Percentiles rank a stretch among this genome's conserved stretches.
Evolutionary conservation across 2,797 vertebrate genomes (phyloP).

Genomic region (Typhlichthys subterraneus): DNA sequence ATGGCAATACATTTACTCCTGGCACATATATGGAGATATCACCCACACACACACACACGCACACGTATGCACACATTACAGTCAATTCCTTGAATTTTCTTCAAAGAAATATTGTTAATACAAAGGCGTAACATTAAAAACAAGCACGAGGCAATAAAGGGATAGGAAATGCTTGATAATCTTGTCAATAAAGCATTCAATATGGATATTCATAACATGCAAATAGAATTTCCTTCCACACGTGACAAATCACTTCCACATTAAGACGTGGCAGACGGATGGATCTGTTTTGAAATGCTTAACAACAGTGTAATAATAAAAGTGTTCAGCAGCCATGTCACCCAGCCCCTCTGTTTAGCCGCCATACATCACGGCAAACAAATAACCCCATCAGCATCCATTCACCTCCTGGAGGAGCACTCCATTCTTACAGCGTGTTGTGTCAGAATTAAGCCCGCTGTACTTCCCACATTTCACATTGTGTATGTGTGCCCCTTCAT

Average conservation of each 20-base stretch:
- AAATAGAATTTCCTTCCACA: constrained; percentile 39
- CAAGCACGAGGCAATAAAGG: neutral
- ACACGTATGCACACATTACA: constrained; percentile 5
- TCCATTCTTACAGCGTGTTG: constrained; percentile 57
- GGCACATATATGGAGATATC: constrained; percentile 10
- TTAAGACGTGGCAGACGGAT: constrained; percentile 58
- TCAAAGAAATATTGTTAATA: neutral
- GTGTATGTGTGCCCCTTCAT: constrained; percentile 58
- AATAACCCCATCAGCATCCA: constrained; percentile 71
- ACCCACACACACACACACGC: neutral
- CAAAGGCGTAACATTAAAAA: constrained; percentile 5
- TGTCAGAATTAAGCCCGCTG: constrained; percentile 58
- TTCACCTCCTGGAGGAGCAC: constrained; percentile 55
- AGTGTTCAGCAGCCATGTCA: constrained; percentile 65
- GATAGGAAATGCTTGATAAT: constrained; percentile 16
- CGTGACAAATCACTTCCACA: constrained; percentile 56
- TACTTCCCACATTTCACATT: constrained; percentile 21
- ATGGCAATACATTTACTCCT: constrained; percentile 15
- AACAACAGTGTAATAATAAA: constrained; percentile 71
- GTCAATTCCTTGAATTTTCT: neutral
- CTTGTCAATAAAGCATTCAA: constrained; percentile 35
- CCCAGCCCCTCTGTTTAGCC: constrained; percentile 59
- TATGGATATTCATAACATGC: constrained; percentile 30
- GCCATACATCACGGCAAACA: constrained; percentile 66
- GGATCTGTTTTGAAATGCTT: constrained; percentile 62